Conservation (phyloP, 1,140 invertebrate species). For the Zaprionus camerounensis region DNA sequence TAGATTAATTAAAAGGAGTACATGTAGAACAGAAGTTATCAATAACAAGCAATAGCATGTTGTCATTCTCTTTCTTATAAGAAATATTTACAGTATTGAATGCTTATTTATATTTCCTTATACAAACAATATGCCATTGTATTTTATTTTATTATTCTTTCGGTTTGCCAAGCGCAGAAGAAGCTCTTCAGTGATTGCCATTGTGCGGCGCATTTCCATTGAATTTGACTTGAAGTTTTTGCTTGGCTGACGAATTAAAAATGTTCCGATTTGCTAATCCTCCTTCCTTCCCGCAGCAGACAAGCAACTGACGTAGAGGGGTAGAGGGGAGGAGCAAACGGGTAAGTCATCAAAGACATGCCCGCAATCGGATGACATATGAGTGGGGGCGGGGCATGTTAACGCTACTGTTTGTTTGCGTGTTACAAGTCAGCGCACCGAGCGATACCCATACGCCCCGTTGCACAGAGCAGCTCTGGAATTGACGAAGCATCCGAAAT, state of each 20-base stretch:
- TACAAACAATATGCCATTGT: background rate
- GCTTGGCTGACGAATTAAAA: constrained; percentile 5
- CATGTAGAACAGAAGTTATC: background rate
- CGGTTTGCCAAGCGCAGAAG: background rate
- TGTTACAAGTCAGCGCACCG: constrained; percentile 62
- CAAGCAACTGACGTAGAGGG: background rate
- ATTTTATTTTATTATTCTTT: background rate
- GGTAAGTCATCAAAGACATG: constrained; percentile 53
- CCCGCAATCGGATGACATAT: constrained; percentile 28
- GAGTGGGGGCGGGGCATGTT: constrained; percentile 22
- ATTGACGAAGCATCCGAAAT: constrained; percentile 28
- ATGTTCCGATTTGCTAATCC: background rate
- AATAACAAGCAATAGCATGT: background rate
- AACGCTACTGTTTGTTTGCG: constrained; percentile 26
- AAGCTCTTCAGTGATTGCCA: background rate
- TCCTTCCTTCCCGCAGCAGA: background rate
- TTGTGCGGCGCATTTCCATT: background rate
- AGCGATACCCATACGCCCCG: constrained; percentile 71
- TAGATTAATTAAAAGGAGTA: no score
- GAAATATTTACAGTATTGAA: background rate
- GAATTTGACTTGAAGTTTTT: constrained; percentile 7
- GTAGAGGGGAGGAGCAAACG: background rate
- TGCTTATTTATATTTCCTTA: background rate
- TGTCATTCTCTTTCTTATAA: background rate
- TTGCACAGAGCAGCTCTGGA: constrained; percentile 55